Percentiles rank a stretch among this genome's conserved stretches.
Conservation (phyloP, 2,113 vertebrate species). For the Maccullochella peelii region DNA sequence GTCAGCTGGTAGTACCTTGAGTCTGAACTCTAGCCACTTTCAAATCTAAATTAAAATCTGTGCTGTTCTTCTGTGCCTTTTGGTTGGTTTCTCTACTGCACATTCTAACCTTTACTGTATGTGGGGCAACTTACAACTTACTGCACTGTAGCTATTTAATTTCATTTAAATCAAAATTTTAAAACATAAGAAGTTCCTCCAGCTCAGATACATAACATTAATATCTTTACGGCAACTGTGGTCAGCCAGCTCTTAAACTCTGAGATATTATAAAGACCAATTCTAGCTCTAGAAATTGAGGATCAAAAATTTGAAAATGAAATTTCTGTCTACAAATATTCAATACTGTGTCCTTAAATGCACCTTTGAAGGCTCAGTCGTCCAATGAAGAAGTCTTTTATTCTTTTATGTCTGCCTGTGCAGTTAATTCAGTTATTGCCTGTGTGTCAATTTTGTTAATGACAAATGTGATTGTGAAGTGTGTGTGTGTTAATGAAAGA, state of each 20-base stretch:
- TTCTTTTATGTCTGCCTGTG: neutral
- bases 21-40: too few relatives aligned
- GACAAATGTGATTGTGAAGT: neutral
- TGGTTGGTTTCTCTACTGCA: too few relatives aligned
- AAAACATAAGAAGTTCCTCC: slow-evolving; percentile 17
- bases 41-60: too few relatives aligned
- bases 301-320: slow-evolving; percentile 30
- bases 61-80: too few relatives aligned
- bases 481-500: neutral
- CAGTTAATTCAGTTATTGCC: neutral
- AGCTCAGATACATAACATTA: slow-evolving; percentile 16
- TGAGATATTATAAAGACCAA: slow-evolving; percentile 18
- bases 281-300: slow-evolving; percentile 24
- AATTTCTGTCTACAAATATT: slow-evolving; percentile 36
- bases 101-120: too few relatives aligned
- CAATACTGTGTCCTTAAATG: slow-evolving; percentile 12
- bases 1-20: too few relatives aligned
- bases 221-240: slow-evolving; percentile 9
- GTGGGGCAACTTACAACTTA: too few relatives aligned
- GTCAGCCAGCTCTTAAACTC: neutral
- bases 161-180: too few relatives aligned
- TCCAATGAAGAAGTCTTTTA: neutral
- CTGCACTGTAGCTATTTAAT: too few relatives aligned
- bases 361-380: neutral
- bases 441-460: neutral